A percentile compares a stretch with the other conserved stretches of the same genome.
These are phyloP conservation scores for Drosophila mojavensis DNA, from an alignment of 1,140 invertebrate species.

Conservation along the genomic window DNA sequence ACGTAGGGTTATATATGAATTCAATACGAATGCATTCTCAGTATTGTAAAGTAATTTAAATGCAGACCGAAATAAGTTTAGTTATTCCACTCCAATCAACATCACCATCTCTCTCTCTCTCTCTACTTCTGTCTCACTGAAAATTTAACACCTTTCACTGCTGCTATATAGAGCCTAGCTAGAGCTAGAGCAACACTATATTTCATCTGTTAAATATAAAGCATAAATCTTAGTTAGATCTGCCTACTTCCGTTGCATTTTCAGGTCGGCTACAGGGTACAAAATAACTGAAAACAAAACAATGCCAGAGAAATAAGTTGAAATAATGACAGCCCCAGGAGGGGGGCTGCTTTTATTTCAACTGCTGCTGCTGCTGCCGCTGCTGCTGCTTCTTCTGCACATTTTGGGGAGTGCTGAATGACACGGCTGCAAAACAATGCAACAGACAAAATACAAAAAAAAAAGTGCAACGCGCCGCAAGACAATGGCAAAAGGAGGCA, in stretches of 20 bases:
- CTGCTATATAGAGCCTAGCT: background rate
- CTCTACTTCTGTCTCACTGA: too few relatives aligned
- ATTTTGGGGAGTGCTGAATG: background rate
- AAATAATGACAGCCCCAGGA: conserved; percentile 78
- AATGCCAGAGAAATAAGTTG: conserved; percentile 56
- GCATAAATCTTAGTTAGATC: conserved; percentile 4
- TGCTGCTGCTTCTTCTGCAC: background rate
- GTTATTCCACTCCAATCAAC: too few relatives aligned
- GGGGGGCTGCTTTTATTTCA: conserved; percentile 38
- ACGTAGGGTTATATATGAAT: too few relatives aligned
- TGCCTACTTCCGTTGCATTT: conserved; percentile 14
- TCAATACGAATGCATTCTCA: too few relatives aligned
- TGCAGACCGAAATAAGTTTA: too few relatives aligned
- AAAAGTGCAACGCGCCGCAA: conserved; percentile 54
- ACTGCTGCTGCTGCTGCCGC: background rate
- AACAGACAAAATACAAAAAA: conserved; percentile 33
- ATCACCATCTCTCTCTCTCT: too few relatives aligned
- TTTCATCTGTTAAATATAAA: background rate
- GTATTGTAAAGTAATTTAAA: too few relatives aligned
- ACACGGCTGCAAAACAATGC: conserved; percentile 73
- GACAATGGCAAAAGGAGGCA: conserved; percentile 48
- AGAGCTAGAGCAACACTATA: background rate
- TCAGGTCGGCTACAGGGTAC: conserved; percentile 22
- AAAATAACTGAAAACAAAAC: conserved; percentile 46
- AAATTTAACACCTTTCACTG: background rate